Base-by-base conservation (phyloP, 2,113 vertebrate genomes). In the Oryzias woworae region DNA sequence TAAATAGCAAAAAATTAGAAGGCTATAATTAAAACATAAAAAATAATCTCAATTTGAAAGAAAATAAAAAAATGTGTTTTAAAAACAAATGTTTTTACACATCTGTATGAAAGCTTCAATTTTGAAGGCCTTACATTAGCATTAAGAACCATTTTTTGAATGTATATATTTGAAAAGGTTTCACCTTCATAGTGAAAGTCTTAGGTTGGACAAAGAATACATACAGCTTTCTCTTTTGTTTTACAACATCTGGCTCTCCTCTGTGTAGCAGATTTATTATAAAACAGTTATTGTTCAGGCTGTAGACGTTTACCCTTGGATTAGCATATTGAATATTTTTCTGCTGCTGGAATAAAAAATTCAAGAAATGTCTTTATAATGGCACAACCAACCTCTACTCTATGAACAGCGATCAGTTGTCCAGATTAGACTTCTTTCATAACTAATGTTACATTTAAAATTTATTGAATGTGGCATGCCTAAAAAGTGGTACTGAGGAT, bases 381-480 rank as follows among this genome's bases (percentile, higher is more conserved):
- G 22, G 58, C 31, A 42, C 51, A 45, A 49, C 13, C 5, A 13
- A 12, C 51, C 23, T 50, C 43, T 20, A 63, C 20, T 50, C 36
- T 17, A 58, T 44, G 31, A 53, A 52, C 10, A 22, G 3, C 18
- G 31, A 48, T 57, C 23, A 22, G 10, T 10, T 69, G 24, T 58
- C 58, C 49, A 31, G 23, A 55, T 28, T 0, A 5, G 8, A 15
- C 20, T 31, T 15, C 4, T 60, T 42, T 64, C 20, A 48, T 20
- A 51, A 14, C 17, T 23, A 52, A 58, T 56, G 51, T 58, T 50
- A 68, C 1, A 56, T 67, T 17, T 64, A 3, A 47, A 20, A 24
- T 60, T 14, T 49, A 58, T 22, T 59, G 61, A 67, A 70, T 56
- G 49, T 50, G 45, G 50, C 62, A 53, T 45, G 3, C 43, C 17